phyloP scores from a whole-genome alignment of 1,140 invertebrate species.

The Drosophila orosa region DNA sequence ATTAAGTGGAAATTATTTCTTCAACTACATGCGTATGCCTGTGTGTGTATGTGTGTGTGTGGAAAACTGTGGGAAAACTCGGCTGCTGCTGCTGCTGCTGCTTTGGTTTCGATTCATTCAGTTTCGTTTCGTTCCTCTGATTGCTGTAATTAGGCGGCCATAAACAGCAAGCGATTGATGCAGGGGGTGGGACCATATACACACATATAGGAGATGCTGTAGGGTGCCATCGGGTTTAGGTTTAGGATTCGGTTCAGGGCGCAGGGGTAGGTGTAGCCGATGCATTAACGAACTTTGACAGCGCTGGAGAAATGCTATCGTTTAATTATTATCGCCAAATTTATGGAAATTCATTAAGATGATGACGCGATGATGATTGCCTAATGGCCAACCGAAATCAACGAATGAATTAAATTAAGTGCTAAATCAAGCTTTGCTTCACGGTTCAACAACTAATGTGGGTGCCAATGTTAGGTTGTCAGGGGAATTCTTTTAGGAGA shows the following conservation, averaged over 20 bases:
- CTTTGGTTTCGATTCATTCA: conserved; percentile 43
- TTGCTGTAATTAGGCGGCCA: conserved; percentile 67
- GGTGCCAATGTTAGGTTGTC: conserved; percentile 8
- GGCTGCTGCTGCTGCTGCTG: conserved; percentile 16
- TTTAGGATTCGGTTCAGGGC: neutral
- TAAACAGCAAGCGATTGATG: conserved; percentile 48
- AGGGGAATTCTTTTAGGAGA: too few relatives aligned
- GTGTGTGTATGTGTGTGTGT: conserved; percentile 6
- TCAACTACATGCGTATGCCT: conserved; percentile 52
- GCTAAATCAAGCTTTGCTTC: conserved; percentile 25
- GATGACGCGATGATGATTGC: conserved; percentile 52
- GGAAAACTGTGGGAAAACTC: conserved; percentile 62
- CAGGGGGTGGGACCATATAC: conserved; percentile 5
- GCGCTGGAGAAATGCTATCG: conserved; percentile 54
- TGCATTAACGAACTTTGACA: conserved; percentile 66
- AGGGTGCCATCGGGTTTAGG: conserved; percentile 1
- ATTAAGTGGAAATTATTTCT: conserved; percentile 81
- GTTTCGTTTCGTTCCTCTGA: conserved; percentile 51
- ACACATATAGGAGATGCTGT: conserved; percentile 1
- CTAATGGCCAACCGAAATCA: conserved; percentile 41
- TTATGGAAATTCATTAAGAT: conserved; percentile 77
- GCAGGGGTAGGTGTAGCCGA: conserved; percentile 6
- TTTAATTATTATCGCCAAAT: conserved; percentile 75
- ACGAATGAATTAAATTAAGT: conserved; percentile 29
- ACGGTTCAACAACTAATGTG: conserved; percentile 11